These are phyloP conservation scores for Menura novaehollandiae DNA, from an alignment of 2,113 vertebrate genomes.

Conservation along the genomic window DNA sequence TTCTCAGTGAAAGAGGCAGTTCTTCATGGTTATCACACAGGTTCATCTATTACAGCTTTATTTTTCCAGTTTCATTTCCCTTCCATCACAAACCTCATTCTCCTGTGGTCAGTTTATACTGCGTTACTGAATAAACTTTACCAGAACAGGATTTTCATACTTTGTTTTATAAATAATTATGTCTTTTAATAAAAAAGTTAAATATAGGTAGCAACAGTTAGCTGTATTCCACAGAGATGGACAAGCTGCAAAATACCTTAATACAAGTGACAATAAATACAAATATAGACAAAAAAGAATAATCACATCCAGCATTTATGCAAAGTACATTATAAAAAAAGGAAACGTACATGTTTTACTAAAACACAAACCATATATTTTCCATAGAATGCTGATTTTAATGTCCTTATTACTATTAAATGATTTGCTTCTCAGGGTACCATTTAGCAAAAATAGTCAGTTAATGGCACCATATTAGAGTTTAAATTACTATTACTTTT, in stretches of 20 bases:
- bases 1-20: background rate
- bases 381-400: background rate
- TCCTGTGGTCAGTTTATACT: background rate
- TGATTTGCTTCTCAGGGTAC: background rate
- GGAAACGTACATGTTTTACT: background rate
- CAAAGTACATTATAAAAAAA: background rate
- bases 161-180: background rate
- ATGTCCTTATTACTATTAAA: background rate
- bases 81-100: background rate
- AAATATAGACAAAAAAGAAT: background rate
- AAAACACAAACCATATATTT: background rate
- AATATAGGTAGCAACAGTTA: background rate
- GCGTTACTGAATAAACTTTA: background rate
- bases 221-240: background rate
- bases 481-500: background rate
- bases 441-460: background rate
- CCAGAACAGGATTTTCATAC: background rate
- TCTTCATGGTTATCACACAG: background rate
- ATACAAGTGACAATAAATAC: background rate
- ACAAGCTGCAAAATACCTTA: background rate
- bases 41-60: background rate
- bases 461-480: background rate
- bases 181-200: background rate
- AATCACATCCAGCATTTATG: background rate
- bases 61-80: background rate